Evolutionary conservation across 2,888 invertebrate species (phyloP).

Genomic region (Allolobophora icterica): DNA sequence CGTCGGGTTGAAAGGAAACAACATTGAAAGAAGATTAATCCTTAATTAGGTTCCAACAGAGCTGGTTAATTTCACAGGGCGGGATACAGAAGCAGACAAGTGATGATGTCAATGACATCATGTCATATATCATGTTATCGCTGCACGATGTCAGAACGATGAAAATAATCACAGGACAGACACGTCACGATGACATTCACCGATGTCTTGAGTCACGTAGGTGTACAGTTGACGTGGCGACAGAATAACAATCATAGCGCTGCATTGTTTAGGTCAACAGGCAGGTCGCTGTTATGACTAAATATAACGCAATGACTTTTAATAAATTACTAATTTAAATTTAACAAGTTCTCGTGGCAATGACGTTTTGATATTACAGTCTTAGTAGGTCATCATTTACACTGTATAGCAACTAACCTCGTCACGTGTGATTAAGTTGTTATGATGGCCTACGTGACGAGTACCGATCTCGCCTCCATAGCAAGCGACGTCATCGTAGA

Average conservation of each 20-base stretch:
- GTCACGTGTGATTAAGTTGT: too few relatives aligned
- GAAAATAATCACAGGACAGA: not conserved
- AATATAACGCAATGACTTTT: not conserved
- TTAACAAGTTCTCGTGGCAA: not conserved
- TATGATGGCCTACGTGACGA: not conserved
- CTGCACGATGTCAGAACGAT: not conserved
- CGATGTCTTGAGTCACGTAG: not conserved
- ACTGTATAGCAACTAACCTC: not conserved
- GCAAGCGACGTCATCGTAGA: slow-evolving; percentile 21
- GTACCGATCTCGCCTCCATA: slow-evolving; percentile 21
- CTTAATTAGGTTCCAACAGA: too few relatives aligned
- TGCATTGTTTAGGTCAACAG: not conserved
- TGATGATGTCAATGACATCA: not conserved
- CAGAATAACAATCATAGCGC: not conserved
- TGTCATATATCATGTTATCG: not conserved
- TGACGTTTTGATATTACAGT: not conserved
- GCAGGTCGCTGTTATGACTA: not conserved
- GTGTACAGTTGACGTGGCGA: not conserved
- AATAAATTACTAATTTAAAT: not conserved
- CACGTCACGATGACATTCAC: not conserved
- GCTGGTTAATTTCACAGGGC: too few relatives aligned
- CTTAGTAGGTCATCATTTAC: not conserved
- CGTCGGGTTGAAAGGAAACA: not conserved
- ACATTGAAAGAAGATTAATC: not conserved
- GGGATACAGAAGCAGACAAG: not conserved